phyloP scores from a whole-genome alignment of 2,888 invertebrate genomes.

The Auanema freiburgensis region DNA sequence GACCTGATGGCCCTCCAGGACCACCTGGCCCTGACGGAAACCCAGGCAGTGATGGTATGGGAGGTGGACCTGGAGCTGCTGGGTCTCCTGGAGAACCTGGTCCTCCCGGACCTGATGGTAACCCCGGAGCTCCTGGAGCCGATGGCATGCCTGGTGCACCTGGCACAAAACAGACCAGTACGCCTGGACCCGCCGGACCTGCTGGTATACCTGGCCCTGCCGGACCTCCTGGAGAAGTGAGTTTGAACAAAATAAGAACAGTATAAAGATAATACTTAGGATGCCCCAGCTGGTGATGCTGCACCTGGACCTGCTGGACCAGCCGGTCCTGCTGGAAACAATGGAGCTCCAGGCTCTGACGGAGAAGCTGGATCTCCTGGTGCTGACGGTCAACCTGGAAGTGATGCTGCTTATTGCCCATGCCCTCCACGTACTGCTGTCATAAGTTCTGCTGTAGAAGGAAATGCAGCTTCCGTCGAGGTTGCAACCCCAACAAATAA shows the following conservation, averaged over 20 bases:
- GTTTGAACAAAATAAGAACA: too few relatives aligned
- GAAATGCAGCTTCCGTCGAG: too few relatives aligned
- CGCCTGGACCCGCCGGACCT: conserved; percentile 35
- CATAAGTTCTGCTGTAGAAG: too few relatives aligned
- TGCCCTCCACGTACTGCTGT: too few relatives aligned
- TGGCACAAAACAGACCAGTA: conserved; percentile 34
- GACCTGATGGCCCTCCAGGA: conserved; percentile 27
- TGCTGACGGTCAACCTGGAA: conserved; percentile 22
- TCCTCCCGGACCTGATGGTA: conserved; percentile 31
- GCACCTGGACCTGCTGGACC: conserved; percentile 15
- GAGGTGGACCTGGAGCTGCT: conserved; percentile 32
- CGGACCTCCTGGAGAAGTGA: conserved; percentile 16
- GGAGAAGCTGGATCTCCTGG: conserved; percentile 25
- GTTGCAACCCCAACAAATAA: too few relatives aligned
- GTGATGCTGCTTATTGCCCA: conserved; percentile 5
- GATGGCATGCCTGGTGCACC: conserved; percentile 36
- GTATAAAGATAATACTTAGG: too few relatives aligned
- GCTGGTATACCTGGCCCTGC: conserved; percentile 33
- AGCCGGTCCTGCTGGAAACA: conserved; percentile 17
- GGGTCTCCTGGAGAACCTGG: conserved; percentile 38
- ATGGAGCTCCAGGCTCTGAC: conserved; percentile 19
- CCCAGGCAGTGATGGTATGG: conserved; percentile 35
- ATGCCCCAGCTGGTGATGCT: too few relatives aligned
- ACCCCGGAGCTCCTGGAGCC: conserved; percentile 30
- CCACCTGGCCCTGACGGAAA: conserved; percentile 30